phyloP scores from a whole-genome alignment of 2,797 vertebrate species.

The Hemibagrus guttatus region DNA sequence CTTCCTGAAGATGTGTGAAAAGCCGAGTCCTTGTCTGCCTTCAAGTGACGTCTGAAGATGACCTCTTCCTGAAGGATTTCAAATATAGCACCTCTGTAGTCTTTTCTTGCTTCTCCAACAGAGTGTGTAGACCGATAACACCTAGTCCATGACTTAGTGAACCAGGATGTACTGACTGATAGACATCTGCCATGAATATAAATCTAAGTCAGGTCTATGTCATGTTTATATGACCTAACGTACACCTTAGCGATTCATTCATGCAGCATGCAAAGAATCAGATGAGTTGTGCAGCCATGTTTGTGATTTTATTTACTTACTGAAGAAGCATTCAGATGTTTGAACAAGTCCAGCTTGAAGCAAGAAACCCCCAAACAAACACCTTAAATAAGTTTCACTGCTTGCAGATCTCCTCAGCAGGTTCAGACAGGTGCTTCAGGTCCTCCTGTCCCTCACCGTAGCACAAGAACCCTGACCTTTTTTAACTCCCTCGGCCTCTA shows the following conservation, averaged over 20 bases:
- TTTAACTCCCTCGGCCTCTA: neutral
- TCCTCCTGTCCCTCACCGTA: neutral
- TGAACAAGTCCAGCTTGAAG: conserved; percentile 8
- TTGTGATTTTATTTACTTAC: conserved; percentile 38
- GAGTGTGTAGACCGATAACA: too few species aligned
- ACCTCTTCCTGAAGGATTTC: too few species aligned
- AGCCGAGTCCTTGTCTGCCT: too few species aligned
- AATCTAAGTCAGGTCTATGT: too few species aligned
- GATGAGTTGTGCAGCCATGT: conserved; percentile 18
- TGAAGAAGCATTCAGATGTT: conserved; percentile 24
- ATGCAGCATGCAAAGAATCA: neutral
- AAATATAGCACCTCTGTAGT: too few species aligned
- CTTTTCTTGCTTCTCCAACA: too few species aligned
- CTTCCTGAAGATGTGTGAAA: too few species aligned
- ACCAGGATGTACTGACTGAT: too few species aligned
- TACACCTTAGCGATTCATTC: neutral
- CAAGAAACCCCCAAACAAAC: neutral
- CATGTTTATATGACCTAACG: too few species aligned
- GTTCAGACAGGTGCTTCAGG: neutral
- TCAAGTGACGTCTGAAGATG: too few species aligned
- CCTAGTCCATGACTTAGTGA: too few species aligned
- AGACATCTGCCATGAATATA: too few species aligned
- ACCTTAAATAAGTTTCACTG: neutral
- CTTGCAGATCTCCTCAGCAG: neutral
- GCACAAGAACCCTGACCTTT: neutral